These are phyloP conservation scores for Ruditapes philippinarum DNA, from an alignment of 1,140 invertebrate species.

Conservation along the genomic window DNA sequence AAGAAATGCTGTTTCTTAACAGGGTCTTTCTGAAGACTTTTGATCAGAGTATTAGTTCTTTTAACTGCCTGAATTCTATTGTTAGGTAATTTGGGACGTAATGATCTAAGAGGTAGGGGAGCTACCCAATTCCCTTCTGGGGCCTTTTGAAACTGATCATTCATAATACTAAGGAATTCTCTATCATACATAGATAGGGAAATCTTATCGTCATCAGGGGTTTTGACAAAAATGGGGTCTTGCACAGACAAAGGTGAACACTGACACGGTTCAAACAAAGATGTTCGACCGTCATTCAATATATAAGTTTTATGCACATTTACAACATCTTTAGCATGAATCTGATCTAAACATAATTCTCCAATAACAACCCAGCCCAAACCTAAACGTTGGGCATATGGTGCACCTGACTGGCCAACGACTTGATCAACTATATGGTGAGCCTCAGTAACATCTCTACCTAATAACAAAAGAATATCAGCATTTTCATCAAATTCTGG, in stretches of 20 bases:
- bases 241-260: not conserved
- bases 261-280: not conserved
- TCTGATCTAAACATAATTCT: constrained; percentile 62
- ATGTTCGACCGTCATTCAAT: not conserved
- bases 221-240: not conserved
- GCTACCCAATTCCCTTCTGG: constrained; percentile 42
- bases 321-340: not conserved
- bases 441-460: constrained; percentile 60
- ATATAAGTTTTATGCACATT: not conserved
- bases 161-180: constrained; percentile 43
- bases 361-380: constrained; percentile 68
- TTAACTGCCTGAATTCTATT: not conserved
- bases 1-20: constrained; percentile 22
- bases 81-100: not conserved
- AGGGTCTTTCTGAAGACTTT: not conserved
- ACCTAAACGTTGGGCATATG: constrained; percentile 59
- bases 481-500: not conserved
- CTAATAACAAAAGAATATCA: constrained; percentile 53
- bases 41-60: not conserved
- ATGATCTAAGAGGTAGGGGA: not conserved
- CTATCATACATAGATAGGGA: not conserved
- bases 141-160: constrained; percentile 24
- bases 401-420: constrained; percentile 32
- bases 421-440: constrained; percentile 64
- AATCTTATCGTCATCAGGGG: not conserved